Evolutionary conservation across 2,888 invertebrate genomes (phyloP).

Genomic region (Andricus curvator): DNA sequence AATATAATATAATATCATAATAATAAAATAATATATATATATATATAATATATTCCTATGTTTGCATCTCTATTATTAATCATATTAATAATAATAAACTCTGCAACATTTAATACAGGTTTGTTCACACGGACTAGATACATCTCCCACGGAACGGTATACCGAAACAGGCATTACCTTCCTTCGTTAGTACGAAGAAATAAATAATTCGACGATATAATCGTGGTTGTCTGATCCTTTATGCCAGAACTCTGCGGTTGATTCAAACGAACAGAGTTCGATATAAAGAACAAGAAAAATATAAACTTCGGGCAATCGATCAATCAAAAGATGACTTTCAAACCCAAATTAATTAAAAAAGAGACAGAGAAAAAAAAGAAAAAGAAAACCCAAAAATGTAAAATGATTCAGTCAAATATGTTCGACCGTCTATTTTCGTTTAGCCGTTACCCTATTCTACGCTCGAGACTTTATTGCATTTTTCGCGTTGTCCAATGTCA

Average conservation of each 20-base stretch:
- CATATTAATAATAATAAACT: constrained; percentile 71
- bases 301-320: neutral
- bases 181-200: constrained; percentile 33
- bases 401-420: constrained; percentile 35
- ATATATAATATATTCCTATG: constrained; percentile 50
- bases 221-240: constrained; percentile 12
- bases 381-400: constrained; percentile 6
- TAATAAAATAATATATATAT: constrained; percentile 50
- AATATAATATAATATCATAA: constrained; percentile 47
- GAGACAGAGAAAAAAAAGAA: neutral
- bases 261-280: neutral
- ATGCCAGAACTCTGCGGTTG: constrained; percentile 12
- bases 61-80: constrained; percentile 35
- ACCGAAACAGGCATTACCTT: constrained; percentile 22
- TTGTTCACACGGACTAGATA: constrained; percentile 76
- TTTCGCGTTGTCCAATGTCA: constrained; percentile 25
- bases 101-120: constrained; percentile 74
- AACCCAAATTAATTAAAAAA: constrained; percentile 1
- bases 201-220: constrained; percentile 35
- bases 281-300: constrained; percentile 9
- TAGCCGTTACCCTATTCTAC: constrained; percentile 12
- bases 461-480: constrained; percentile 20
- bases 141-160: constrained; percentile 52
- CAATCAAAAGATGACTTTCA: constrained; percentile 11
- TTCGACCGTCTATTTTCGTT: constrained; percentile 32